phyloP scores from a whole-genome alignment of 2,113 vertebrate species.

The Hippocampus barbouri region DNA sequence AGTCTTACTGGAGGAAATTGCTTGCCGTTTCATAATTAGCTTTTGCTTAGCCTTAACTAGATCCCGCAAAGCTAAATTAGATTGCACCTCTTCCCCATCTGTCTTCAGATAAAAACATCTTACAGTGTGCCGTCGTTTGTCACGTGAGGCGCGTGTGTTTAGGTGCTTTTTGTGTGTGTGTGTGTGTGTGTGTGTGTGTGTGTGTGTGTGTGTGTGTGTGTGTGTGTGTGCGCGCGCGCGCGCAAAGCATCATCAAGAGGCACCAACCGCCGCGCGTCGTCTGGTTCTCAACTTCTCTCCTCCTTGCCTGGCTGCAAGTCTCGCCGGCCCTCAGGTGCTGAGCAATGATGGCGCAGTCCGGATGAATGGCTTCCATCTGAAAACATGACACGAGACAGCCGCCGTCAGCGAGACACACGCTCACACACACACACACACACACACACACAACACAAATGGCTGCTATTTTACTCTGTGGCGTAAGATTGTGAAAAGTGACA shows the following conservation, averaged over 20 bases:
- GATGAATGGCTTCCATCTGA: conserved; percentile 66
- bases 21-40: background rate
- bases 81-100: background rate
- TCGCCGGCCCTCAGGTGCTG: conserved; percentile 67
- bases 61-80: background rate
- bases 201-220: no score
- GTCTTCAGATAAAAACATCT: conserved; percentile 14
- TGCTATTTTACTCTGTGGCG: background rate
- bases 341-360: conserved; percentile 71
- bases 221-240: conserved; percentile 3
- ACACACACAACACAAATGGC: background rate
- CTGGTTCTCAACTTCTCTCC: conserved; percentile 61
- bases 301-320: conserved; percentile 59
- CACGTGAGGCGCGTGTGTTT: conserved; percentile 7
- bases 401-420: background rate
- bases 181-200: no score
- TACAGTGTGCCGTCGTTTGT: background rate
- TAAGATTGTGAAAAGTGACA: background rate
- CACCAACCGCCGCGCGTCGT: conserved; percentile 54
- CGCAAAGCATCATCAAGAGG: background rate
- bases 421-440: background rate
- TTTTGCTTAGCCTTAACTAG: background rate
- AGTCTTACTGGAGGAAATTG: background rate
- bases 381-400: conserved; percentile 27
- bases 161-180: background rate